A percentile compares a stretch with the other conserved stretches of the same genome.
Evolutionary conservation across 2,888 invertebrate genomes (phyloP).

Genomic region (Thereva nobilitata): DNA sequence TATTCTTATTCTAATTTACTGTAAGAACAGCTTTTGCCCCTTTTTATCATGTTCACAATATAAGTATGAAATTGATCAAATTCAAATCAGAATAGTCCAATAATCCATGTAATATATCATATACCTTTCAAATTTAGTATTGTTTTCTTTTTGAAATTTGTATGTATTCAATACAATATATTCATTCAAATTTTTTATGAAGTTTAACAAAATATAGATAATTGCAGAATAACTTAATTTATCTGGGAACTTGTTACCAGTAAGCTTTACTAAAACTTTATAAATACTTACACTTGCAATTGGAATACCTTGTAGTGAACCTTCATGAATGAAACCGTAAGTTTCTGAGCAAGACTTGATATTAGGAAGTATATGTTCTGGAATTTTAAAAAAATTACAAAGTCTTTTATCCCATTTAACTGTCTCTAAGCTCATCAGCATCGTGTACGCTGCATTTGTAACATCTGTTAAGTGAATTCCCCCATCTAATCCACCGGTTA

Average conservation of each 20-base stretch:
- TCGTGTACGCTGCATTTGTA: constrained; percentile 94
- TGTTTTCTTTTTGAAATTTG: too few relatives aligned
- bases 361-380: constrained; percentile 79
- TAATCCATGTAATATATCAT: too few relatives aligned
- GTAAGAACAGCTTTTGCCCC: too few relatives aligned
- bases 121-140: too few relatives aligned
- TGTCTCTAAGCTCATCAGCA: constrained; percentile 91
- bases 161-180: too few relatives aligned
- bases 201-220: background rate
- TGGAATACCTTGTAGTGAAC: constrained; percentile 76
- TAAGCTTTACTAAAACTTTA: background rate
- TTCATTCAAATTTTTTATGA: too few relatives aligned
- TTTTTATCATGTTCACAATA: too few relatives aligned
- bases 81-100: too few relatives aligned
- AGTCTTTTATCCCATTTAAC: constrained; percentile 88
- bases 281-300: constrained; percentile 78
- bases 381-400: constrained; percentile 86
- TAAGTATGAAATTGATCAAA: too few relatives aligned
- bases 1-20: too few relatives aligned
- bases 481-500: constrained; percentile 63
- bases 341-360: constrained; percentile 91
- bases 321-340: constrained; percentile 78
- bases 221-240: background rate
- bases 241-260: too few relatives aligned
- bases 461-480: constrained; percentile 91